Conservation (phyloP, 2,888 invertebrate species). For the Callyntrura guangdongensis region DNA sequence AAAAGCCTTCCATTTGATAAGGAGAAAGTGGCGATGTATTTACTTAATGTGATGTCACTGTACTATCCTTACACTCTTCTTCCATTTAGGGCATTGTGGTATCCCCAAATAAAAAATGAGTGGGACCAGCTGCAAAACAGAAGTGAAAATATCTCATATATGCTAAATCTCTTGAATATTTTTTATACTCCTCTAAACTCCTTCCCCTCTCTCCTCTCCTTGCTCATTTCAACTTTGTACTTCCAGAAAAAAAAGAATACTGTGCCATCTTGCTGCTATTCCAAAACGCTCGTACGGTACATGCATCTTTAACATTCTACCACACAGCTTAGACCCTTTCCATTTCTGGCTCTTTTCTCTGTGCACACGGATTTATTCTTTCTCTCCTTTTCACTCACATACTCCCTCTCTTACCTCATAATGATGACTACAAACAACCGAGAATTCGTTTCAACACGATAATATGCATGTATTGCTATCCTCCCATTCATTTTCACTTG, state of each 20-base stretch:
- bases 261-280: constrained; percentile 59
- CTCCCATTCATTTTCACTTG: constrained; percentile 44
- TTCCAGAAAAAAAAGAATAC: not conserved
- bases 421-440: constrained; percentile 64
- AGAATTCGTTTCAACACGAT: constrained; percentile 25
- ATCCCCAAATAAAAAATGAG: constrained; percentile 81
- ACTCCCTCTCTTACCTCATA: constrained; percentile 53
- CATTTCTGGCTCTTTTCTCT: too few species aligned
- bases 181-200: constrained; percentile 5
- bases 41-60: not conserved
- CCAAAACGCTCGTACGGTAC: not conserved
- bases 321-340: too few species aligned
- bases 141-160: constrained; percentile 82
- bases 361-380: constrained; percentile 27
- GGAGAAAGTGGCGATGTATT: not conserved
- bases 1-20: not conserved
- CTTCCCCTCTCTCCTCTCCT: not conserved
- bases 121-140: constrained; percentile 84
- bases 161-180: constrained; percentile 65
- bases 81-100: not conserved
- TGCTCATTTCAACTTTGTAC: constrained; percentile 1
- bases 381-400: constrained; percentile 20
- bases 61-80: not conserved
- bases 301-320: constrained; percentile 22
- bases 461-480: constrained; percentile 13